Base-by-base conservation (phyloP, 2,888 invertebrate genomes). In the Volucella bombylans region DNA sequence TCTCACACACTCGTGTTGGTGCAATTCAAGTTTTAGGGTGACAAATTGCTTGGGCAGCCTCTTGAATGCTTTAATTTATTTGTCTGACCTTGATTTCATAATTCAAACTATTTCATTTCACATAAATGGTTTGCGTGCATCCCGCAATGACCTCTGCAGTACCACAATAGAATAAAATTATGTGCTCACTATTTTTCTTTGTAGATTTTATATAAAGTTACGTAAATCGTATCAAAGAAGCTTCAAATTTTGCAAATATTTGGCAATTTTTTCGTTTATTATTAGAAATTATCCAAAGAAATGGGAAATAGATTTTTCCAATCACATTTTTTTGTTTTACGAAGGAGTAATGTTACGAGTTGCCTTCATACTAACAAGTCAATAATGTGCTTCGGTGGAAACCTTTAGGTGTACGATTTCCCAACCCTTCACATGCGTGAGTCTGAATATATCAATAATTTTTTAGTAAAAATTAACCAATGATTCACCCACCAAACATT, bases 401-500 rank as follows among this genome's bases (percentile, higher is more conserved):
- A 55, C 39, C 14, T 15, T 55, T 4, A 62, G 62, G 52, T 57
- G 55, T 54, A 10, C 49, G 12, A 31, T 47, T 50, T 39, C 49
- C 31, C 18, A 59, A 65, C 43, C 41, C 55, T 39, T 45, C 50
- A 45, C 57, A 73, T 65, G 74, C 74, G 83, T 79, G 64, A 74
- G 31, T 6, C 31, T 31, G 4, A 31, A 41, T 73, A 52, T 59
- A 80, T 54, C 64, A 69, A 80, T 65, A 61, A 57, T 50, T 62
- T 52, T 64, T 14, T 49, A 65, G 61, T 59, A 43, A 62, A 68
- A 85, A 67, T 85, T 76, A 81, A 80, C 61, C 50, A 74, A 38
- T 85, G 83, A 85, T 85, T 85, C 80, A 85, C 67, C 43, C 49
- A 62, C 62, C 47, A 73, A 8, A 31, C 31, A 31, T 31, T 31